Percentiles rank a stretch among this genome's conserved stretches.
Conservation (phyloP, 1,140 invertebrate genomes). For the Nephila pilipes region DNA sequence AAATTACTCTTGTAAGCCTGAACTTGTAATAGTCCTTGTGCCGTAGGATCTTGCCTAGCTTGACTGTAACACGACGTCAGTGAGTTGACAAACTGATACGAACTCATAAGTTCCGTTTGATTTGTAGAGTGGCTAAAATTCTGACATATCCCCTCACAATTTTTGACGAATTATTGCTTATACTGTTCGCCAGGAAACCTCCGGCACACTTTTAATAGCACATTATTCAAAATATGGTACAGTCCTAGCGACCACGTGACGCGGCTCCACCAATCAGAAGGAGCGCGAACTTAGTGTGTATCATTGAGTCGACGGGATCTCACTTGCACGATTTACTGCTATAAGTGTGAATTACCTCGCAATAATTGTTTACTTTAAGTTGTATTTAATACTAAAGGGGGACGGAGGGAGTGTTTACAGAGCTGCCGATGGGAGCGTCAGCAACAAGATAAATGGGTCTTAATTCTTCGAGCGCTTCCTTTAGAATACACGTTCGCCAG, state of each 20-base stretch:
- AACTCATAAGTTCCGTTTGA: slow-evolving; percentile 88
- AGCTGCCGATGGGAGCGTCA: neutral
- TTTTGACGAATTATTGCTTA: slow-evolving; percentile 81
- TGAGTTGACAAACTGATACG: slow-evolving; percentile 97
- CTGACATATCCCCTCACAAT: slow-evolving; percentile 80
- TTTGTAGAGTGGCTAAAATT: slow-evolving; percentile 77
- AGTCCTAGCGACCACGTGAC: slow-evolving; percentile 78
- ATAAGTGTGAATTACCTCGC: slow-evolving; percentile 67
- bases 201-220: slow-evolving; percentile 82
- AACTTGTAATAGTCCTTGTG: slow-evolving; percentile 81
- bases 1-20: slow-evolving; percentile 79
- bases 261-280: slow-evolving; percentile 75
- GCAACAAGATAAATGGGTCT: slow-evolving; percentile 47
- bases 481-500: slow-evolving; percentile 58
- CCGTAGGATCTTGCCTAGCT: slow-evolving; percentile 83
- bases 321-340: slow-evolving; percentile 56
- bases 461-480: slow-evolving; percentile 62
- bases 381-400: slow-evolving; percentile 4
- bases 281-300: slow-evolving; percentile 41
- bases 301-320: slow-evolving; percentile 45
- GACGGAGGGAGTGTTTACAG: neutral
- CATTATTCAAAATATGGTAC: slow-evolving; percentile 80
- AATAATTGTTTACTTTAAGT: slow-evolving; percentile 58
- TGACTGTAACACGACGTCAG: slow-evolving; percentile 91
- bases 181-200: slow-evolving; percentile 78